phyloP scores from a whole-genome alignment of 2,888 invertebrate genomes.

The Drosophila hawaiiensis region DNA sequence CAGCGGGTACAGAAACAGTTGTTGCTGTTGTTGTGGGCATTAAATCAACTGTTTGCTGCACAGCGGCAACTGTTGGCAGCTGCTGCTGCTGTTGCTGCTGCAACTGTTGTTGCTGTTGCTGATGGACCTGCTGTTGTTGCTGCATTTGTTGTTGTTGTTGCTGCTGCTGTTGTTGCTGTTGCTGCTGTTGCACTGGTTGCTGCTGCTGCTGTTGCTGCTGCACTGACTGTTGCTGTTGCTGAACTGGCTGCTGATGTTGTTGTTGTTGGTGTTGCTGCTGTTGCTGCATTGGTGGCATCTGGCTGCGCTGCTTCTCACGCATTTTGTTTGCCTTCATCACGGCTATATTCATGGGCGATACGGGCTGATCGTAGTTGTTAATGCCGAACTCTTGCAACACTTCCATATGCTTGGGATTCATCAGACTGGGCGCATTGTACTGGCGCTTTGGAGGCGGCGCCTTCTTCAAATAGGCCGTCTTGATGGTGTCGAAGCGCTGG shows the following conservation, averaged over 20 bases:
- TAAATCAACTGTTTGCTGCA: constrained; percentile 60
- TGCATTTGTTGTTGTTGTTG: constrained; percentile 9
- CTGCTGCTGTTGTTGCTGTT: constrained; percentile 37
- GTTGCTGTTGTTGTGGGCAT: constrained; percentile 53
- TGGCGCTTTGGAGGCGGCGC: constrained; percentile 91
- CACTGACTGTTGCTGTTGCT: constrained; percentile 68
- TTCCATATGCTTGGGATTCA: constrained; percentile 92
- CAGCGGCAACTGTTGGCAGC: constrained; percentile 43
- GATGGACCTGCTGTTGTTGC: constrained; percentile 78
- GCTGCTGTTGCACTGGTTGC: constrained; percentile 10
- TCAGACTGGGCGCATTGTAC: constrained; percentile 90
- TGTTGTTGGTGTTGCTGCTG: constrained; percentile 65
- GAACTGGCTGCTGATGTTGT: constrained; percentile 67
- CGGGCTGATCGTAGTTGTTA: constrained; percentile 92
- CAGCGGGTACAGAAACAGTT: constrained; percentile 54
- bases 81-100: constrained; percentile 50
- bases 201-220: constrained; percentile 52
- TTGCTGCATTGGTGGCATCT: constrained; percentile 78
- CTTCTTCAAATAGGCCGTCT: constrained; percentile 90
- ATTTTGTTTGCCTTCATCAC: constrained; percentile 93
- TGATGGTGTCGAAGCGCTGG: constrained; percentile 91
- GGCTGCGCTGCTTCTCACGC: constrained; percentile 91
- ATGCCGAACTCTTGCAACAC: constrained; percentile 94
- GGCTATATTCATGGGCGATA: constrained; percentile 93
- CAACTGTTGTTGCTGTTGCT: constrained; percentile 30